Conservation (phyloP, 2,113 vertebrate species). For the Sorex araneus region DNA sequence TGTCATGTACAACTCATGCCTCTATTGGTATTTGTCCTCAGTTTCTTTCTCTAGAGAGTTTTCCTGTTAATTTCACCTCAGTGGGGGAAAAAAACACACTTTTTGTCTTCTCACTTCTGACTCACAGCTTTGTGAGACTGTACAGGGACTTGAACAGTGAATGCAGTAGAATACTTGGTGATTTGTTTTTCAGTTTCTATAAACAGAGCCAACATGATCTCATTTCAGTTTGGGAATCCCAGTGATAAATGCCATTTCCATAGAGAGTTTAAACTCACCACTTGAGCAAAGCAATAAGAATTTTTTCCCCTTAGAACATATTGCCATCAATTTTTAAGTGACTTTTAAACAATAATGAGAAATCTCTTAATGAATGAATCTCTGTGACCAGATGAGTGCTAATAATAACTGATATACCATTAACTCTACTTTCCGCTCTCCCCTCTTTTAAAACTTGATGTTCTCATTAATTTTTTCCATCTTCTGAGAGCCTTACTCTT, state of each 20-base stretch:
- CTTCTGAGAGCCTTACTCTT: slow-evolving; percentile 62
- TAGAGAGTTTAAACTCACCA: slow-evolving; percentile 81
- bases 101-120: slow-evolving; percentile 73
- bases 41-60: slow-evolving; percentile 61
- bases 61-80: slow-evolving; percentile 83
- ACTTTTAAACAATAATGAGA: slow-evolving; percentile 82
- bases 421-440: slow-evolving; percentile 65
- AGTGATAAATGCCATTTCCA: slow-evolving; percentile 78
- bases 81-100: slow-evolving; percentile 50
- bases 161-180: slow-evolving; percentile 68
- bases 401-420: slow-evolving; percentile 67
- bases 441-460: slow-evolving; percentile 45
- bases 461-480: slow-evolving; percentile 75
- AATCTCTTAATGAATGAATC: slow-evolving; percentile 83
- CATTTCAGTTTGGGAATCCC: slow-evolving; percentile 76
- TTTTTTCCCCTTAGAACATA: slow-evolving; percentile 72
- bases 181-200: slow-evolving; percentile 69
- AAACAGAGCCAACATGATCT: slow-evolving; percentile 73
- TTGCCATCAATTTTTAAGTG: slow-evolving; percentile 81
- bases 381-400: slow-evolving; percentile 74
- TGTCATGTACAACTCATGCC: slow-evolving; percentile 60
- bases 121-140: slow-evolving; percentile 66
- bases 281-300: slow-evolving; percentile 79
- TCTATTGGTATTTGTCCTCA: slow-evolving; percentile 69
- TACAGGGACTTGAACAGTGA: slow-evolving; percentile 61